Conservation (phyloP, 2,888 invertebrate genomes). For the Furcula furcula region DNA sequence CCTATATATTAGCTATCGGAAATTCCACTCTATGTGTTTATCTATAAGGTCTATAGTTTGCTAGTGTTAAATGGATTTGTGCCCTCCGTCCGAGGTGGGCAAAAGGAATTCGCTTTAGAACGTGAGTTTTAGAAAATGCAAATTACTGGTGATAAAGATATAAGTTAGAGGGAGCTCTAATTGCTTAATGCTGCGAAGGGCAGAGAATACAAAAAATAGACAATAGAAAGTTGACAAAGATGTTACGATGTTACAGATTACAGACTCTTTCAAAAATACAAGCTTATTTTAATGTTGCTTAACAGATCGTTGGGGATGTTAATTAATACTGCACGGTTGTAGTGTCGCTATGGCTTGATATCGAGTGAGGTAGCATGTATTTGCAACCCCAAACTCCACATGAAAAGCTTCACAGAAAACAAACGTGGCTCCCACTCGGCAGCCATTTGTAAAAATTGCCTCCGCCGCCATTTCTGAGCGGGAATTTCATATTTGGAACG, state of each 20-base stretch:
- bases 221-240: no score
- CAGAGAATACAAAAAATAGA: slow-evolving; percentile 27
- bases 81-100: slow-evolving; percentile 7
- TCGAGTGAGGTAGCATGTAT: slow-evolving; percentile 3
- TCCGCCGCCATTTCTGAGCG: slow-evolving; percentile 77
- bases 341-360: no score
- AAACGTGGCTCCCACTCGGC: slow-evolving; percentile 64
- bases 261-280: no score
- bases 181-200: slow-evolving; percentile 42
- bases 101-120: slow-evolving; percentile 58
- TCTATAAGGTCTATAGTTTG: slow-evolving; percentile 19
- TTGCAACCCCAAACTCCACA: slow-evolving; percentile 24
- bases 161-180: slow-evolving; percentile 41
- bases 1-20: slow-evolving; percentile 47
- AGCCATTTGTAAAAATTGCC: slow-evolving; percentile 81
- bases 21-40: slow-evolving; percentile 43
- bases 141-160: slow-evolving; percentile 63
- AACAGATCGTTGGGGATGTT: no score
- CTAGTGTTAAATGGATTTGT: slow-evolving; percentile 19
- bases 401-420: slow-evolving; percentile 46
- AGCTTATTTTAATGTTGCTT: no score
- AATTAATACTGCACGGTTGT: no score
- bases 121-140: slow-evolving; percentile 67
- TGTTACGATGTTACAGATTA: no score
- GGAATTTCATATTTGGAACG: slow-evolving; percentile 77